Conservation (phyloP, 2,113 vertebrate genomes). For the Pelusios castaneus region DNA sequence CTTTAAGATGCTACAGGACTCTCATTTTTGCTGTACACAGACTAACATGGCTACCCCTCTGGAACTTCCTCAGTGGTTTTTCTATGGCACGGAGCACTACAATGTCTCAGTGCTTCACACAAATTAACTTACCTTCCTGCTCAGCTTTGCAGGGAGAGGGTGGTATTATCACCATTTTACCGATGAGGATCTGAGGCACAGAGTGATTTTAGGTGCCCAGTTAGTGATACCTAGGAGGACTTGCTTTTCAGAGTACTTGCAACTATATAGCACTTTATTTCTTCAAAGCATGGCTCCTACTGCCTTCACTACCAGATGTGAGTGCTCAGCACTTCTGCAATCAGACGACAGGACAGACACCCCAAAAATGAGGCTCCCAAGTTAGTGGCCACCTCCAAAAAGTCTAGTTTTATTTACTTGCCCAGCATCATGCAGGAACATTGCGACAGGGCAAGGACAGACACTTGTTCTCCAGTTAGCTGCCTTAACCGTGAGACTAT, state of each 20-base stretch:
- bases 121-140: neutral
- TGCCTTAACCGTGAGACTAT: neutral
- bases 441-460: neutral
- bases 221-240: neutral
- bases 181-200: neutral
- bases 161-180: neutral
- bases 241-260: neutral
- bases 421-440: neutral
- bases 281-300: neutral
- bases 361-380: neutral
- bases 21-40: too few relatives aligned
- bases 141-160: neutral
- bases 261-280: neutral
- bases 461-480: neutral
- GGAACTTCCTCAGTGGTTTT: neutral
- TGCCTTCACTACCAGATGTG: neutral
- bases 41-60: too few relatives aligned
- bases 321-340: neutral
- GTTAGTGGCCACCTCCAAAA: neutral
- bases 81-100: neutral
- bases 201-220: neutral
- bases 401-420: neutral
- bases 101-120: neutral
- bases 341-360: neutral
- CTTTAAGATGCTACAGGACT: too few relatives aligned